These are phyloP conservation scores for Chironex yamaguchii DNA, from an alignment of 30 jellyfish, hydroid and myxozoan species.

Conservation along the genomic window DNA sequence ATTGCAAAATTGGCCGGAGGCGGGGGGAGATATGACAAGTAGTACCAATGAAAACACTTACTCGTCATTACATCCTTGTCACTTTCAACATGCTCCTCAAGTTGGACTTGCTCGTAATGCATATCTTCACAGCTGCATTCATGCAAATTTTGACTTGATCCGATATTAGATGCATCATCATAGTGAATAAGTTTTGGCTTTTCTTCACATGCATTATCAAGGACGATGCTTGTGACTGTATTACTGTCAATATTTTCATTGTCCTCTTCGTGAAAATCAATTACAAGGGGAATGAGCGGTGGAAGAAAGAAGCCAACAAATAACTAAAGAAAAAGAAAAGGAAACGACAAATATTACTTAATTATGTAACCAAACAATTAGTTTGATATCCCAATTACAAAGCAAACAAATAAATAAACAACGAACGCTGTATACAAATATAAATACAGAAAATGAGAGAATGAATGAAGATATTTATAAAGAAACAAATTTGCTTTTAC, in stretches of 20 bases:
- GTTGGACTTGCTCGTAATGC: constrained; percentile 46
- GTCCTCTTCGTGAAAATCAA: constrained; percentile 50
- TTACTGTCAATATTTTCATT: background rate
- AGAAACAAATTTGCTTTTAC: too few relatives aligned
- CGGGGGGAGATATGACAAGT: too few relatives aligned
- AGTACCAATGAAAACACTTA: too few relatives aligned
- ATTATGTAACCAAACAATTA: too few relatives aligned
- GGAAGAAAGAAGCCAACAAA: constrained; percentile 66
- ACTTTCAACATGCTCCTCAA: constrained; percentile 22
- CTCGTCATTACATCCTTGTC: constrained; percentile 42
- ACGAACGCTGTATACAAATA: too few relatives aligned
- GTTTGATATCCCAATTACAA: too few relatives aligned
- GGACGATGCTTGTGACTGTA: background rate
- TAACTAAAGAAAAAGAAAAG: constrained; percentile 23
- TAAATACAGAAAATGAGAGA: too few relatives aligned
- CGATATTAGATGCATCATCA: constrained; percentile 46
- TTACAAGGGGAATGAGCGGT: constrained; percentile 34
- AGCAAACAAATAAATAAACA: too few relatives aligned
- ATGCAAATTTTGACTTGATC: constrained; percentile 52
- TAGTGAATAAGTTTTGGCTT: background rate
- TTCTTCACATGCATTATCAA: constrained; percentile 5
- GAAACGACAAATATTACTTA: background rate
- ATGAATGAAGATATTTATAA: too few relatives aligned
- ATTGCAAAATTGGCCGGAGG: too few relatives aligned
- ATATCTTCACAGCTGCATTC: constrained; percentile 32